Percentiles rank a stretch among this genome's conserved stretches.
phyloP scores from a whole-genome alignment of 2,888 invertebrate species.

The Ganaspis brasiliensis region DNA sequence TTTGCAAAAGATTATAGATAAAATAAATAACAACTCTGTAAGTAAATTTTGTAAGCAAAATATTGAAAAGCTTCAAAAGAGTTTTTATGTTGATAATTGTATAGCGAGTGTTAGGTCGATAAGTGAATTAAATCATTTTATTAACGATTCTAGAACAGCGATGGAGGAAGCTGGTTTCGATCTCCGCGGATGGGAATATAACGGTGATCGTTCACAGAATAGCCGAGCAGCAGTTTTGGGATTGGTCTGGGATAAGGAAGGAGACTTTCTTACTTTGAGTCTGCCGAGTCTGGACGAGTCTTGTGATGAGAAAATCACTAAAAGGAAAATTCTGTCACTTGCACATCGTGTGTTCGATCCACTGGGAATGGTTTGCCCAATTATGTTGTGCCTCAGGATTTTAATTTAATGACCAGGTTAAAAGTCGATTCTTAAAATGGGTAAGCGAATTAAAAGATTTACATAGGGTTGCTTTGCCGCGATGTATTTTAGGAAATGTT shows the following conservation, averaged over 20 bases:
- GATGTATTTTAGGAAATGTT: neutral
- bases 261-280: neutral
- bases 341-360: constrained; percentile 48
- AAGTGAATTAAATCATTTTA: neutral
- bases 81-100: constrained; percentile 40
- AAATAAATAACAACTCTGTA: neutral
- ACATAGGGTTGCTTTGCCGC: neutral
- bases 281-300: neutral
- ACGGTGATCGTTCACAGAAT: neutral
- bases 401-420: constrained; percentile 33
- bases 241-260: constrained; percentile 25
- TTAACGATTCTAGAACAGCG: neutral
- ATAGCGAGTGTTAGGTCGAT: neutral
- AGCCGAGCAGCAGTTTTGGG: constrained; percentile 7
- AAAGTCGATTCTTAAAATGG: constrained; percentile 33
- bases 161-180: constrained; percentile 31
- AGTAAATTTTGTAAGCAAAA: neutral
- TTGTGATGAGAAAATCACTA: constrained; percentile 25
- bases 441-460: neutral
- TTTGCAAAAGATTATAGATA: constrained; percentile 46
- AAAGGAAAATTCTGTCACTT: constrained; percentile 15
- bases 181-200: constrained; percentile 42
- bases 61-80: constrained; percentile 8
- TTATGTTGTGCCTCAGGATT: constrained; percentile 31
- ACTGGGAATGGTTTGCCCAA: constrained; percentile 25